These are phyloP conservation scores for Lutraria lutraria DNA, from an alignment of 2,888 invertebrate genomes.

Conservation along the genomic window DNA sequence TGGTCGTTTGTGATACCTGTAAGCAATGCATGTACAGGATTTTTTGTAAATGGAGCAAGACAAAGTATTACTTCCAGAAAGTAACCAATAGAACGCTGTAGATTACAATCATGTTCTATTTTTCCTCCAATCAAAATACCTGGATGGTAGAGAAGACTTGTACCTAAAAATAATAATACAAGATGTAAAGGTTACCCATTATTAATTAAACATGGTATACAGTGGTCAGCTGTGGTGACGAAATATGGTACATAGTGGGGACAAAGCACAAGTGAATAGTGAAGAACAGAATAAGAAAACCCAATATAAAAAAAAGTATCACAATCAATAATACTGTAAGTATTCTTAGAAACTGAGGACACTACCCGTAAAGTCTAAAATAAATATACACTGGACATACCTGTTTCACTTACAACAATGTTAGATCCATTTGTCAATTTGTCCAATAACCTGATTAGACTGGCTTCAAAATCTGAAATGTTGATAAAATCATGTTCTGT, in stretches of 20 bases:
- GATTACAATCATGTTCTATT: constrained; percentile 94
- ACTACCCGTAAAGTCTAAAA: too few relatives aligned
- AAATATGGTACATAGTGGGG: too few relatives aligned
- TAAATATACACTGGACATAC: constrained; percentile 75
- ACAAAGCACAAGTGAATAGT: too few relatives aligned
- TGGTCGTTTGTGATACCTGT: constrained; percentile 95
- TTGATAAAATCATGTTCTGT: constrained; percentile 55
- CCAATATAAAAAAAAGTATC: too few relatives aligned
- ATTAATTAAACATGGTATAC: too few relatives aligned
- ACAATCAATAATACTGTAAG: too few relatives aligned
- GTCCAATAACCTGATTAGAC: constrained; percentile 95
- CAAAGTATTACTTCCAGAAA: constrained; percentile 96
- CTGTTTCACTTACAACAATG: constrained; percentile 95
- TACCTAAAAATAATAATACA: constrained; percentile 89
- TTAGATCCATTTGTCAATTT: constrained; percentile 96
- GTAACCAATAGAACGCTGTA: constrained; percentile 93
- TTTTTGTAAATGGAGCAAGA: constrained; percentile 97
- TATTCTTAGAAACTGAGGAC: too few relatives aligned
- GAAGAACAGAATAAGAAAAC: too few relatives aligned
- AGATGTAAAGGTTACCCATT: too few relatives aligned
- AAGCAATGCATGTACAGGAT: constrained; percentile 93
- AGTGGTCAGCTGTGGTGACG: too few relatives aligned
- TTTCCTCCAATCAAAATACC: constrained; percentile 96
- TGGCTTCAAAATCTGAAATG: constrained; percentile 93
- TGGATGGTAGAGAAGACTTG: constrained; percentile 94